These are phyloP conservation scores for Gobio gobio DNA, from an alignment of 2,113 vertebrate genomes.

Conservation along the genomic window DNA sequence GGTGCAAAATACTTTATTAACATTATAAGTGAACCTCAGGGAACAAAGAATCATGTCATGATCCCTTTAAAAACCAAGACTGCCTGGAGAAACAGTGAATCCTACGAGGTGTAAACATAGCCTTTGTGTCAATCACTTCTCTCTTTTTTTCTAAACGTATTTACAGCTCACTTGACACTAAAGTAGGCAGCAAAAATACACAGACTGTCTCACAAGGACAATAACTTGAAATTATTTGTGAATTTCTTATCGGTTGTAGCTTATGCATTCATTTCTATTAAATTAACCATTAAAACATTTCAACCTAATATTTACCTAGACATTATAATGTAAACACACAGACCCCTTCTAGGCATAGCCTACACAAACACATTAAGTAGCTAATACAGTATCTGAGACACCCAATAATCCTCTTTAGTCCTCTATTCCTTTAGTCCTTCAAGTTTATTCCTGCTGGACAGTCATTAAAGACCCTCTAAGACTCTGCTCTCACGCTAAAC, in stretches of 20 bases:
- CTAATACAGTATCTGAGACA: constrained; percentile 42
- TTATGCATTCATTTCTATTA: background rate
- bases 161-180: background rate
- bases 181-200: too few relatives aligned
- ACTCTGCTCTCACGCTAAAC: background rate
- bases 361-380: background rate
- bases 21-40: background rate
- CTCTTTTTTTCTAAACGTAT: background rate
- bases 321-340: background rate
- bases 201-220: background rate
- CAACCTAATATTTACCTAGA: background rate
- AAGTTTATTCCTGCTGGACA: constrained; percentile 46
- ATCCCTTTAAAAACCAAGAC: background rate
- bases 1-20: too few relatives aligned
- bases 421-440: constrained; percentile 49
- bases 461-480: constrained; percentile 61
- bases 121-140: background rate
- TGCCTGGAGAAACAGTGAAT: background rate
- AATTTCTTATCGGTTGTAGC: background rate
- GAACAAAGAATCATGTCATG: too few relatives aligned
- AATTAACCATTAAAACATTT: background rate
- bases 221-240: background rate
- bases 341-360: background rate
- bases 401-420: constrained; percentile 32
- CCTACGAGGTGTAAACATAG: background rate